phyloP scores from a whole-genome alignment of 2,888 invertebrate species.

The Lasioglossum malachurum region DNA sequence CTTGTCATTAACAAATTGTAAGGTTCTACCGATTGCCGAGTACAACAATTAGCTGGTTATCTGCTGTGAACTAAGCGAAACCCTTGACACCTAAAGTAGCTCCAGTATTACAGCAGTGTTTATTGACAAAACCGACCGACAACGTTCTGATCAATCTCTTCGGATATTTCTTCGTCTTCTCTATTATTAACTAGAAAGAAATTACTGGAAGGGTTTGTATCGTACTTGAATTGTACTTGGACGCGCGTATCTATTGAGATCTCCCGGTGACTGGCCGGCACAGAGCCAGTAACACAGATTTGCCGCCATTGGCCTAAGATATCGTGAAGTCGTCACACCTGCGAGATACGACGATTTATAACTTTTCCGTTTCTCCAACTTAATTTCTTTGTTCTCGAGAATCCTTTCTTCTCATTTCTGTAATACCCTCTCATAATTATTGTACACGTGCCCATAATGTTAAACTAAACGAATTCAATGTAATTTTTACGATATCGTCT shows the following conservation, averaged over 20 bases:
- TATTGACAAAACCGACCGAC: background rate
- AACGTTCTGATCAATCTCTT: background rate
- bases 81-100: constrained; percentile 11
- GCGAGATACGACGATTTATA: constrained; percentile 64
- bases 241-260: constrained; percentile 42
- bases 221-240: constrained; percentile 10
- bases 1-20: constrained; percentile 77
- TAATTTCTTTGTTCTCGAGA: background rate
- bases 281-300: constrained; percentile 47
- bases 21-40: constrained; percentile 63
- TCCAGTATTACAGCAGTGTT: background rate
- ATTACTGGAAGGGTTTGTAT: background rate
- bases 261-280: constrained; percentile 29
- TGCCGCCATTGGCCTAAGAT: constrained; percentile 56
- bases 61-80: constrained; percentile 27
- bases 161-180: background rate
- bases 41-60: constrained; percentile 67
- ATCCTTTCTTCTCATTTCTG: background rate
- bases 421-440: background rate
- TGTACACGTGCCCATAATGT: no score
- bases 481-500: no score
- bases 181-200: background rate
- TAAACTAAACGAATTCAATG: no score
- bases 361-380: constrained; percentile 41
- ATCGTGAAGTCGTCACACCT: constrained; percentile 60